Evolutionary conservation across 2,113 vertebrate species (phyloP).

Genomic region (Nyctibius bracteatus): DNA sequence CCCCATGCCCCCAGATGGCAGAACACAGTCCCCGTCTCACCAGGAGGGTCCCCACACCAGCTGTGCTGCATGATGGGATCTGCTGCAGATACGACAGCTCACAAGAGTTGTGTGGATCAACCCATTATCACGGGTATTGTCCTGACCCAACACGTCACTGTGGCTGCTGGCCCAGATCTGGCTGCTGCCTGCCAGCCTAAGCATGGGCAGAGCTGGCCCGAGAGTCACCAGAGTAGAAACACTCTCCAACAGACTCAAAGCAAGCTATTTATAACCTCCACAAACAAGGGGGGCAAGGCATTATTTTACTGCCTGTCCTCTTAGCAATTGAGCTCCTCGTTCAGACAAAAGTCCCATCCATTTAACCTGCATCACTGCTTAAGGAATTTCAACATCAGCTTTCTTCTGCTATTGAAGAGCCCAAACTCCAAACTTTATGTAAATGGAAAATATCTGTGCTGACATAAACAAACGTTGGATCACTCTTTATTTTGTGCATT

Average conservation of each 20-base stretch:
- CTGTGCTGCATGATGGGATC: background rate
- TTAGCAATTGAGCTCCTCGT: background rate
- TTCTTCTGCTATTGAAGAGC: background rate
- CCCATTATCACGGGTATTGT: accelerated
- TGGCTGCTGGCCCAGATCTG: background rate
- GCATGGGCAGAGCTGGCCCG: background rate
- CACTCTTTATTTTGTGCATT: background rate
- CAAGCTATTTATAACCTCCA: background rate
- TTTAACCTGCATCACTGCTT: background rate
- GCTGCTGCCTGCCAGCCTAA: background rate
- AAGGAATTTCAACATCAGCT: background rate
- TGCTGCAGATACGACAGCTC: background rate
- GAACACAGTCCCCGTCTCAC: background rate
- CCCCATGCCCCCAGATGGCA: background rate
- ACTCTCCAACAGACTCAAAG: background rate
- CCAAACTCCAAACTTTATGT: background rate
- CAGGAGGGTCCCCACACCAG: accelerated
- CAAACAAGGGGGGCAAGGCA: background rate
- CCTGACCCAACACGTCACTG: accelerated
- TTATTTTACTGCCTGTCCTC: background rate
- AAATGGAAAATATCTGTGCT: background rate
- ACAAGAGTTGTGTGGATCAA: background rate
- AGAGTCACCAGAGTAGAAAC: background rate
- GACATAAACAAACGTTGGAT: background rate
- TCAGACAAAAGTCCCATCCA: background rate